Evolutionary conservation across 2,797 vertebrate species (phyloP).

Genomic region (Sarcophilus harrisii): DNA sequence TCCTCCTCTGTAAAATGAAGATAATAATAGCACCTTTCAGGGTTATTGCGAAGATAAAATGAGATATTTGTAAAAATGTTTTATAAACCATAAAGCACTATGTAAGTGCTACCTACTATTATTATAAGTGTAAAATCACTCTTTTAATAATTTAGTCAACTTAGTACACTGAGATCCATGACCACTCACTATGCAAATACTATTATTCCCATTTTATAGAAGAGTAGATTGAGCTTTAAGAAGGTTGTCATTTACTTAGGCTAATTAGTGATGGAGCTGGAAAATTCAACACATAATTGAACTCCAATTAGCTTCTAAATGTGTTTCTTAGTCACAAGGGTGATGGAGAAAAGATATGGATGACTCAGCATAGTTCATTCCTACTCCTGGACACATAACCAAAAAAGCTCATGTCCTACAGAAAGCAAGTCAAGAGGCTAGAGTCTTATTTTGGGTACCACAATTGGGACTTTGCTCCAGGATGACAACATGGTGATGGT

Average conservation of each 20-base stretch:
- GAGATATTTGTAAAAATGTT: neutral
- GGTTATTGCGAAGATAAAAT: neutral
- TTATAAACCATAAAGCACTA: neutral
- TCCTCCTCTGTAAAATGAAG: neutral
- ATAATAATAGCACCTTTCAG: neutral
- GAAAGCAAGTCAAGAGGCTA: neutral
- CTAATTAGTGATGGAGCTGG: neutral
- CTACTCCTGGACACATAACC: neutral
- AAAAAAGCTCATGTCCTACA: neutral
- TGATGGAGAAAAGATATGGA: neutral
- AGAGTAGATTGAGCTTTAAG: neutral
- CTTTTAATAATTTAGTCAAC: neutral
- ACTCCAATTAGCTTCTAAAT: neutral
- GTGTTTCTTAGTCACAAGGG: neutral
- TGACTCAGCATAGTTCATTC: neutral
- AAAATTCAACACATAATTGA: neutral
- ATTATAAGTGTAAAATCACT: neutral
- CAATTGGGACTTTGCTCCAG: neutral
- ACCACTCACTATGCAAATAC: neutral
- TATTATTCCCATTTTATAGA: neutral
- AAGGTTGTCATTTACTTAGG: neutral
- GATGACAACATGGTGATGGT: neutral
- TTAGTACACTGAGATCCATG: neutral
- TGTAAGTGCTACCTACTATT: neutral
- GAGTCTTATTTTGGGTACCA: neutral